These are phyloP conservation scores for Drosophila pseudotakahashii DNA, from an alignment of 2,888 invertebrate species.

Conservation along the genomic window DNA sequence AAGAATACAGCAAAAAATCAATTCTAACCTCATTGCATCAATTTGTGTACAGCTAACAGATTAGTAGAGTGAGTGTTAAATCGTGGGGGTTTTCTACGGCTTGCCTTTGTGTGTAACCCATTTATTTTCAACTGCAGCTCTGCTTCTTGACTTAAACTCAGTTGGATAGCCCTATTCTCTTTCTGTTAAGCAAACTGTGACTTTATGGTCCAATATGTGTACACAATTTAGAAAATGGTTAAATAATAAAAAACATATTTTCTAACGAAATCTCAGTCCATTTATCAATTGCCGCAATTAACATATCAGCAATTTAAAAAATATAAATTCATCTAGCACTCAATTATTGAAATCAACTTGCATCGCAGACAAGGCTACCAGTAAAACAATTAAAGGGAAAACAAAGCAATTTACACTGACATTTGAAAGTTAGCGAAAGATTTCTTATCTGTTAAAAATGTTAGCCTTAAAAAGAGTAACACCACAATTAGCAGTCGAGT, in stretches of 20 bases:
- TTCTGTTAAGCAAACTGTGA: not conserved
- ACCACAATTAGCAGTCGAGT: conserved; percentile 56
- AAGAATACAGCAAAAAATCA: conserved; percentile 59
- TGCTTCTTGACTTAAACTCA: conserved; percentile 40
- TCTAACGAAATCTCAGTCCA: conserved; percentile 10
- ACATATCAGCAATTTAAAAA: conserved; percentile 31
- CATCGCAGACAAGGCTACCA: conserved; percentile 26
- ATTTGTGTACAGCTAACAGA: not conserved
- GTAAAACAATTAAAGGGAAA: conserved; percentile 20
- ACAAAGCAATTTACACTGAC: conserved; percentile 34
- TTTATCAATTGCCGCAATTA: conserved; percentile 41
- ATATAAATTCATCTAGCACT: conserved; percentile 26
- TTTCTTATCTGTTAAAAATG: conserved; percentile 49
- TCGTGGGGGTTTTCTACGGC: not conserved
- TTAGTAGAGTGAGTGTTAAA: conserved; percentile 24
- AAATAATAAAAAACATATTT: not conserved
- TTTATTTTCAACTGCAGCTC: conserved; percentile 33
- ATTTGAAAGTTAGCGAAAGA: conserved; percentile 21
- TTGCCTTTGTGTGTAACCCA: conserved; percentile 65
- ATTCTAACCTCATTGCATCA: conserved; percentile 66
- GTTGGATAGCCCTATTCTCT: not conserved
- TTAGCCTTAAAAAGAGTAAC: conserved; percentile 56
- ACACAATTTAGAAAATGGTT: too few relatives aligned
- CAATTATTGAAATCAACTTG: conserved; percentile 49
- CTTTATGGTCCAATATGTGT: not conserved